These are phyloP conservation scores for Pseudomyrmex gracilis DNA, from an alignment of 1,140 invertebrate genomes.

Conservation along the genomic window DNA sequence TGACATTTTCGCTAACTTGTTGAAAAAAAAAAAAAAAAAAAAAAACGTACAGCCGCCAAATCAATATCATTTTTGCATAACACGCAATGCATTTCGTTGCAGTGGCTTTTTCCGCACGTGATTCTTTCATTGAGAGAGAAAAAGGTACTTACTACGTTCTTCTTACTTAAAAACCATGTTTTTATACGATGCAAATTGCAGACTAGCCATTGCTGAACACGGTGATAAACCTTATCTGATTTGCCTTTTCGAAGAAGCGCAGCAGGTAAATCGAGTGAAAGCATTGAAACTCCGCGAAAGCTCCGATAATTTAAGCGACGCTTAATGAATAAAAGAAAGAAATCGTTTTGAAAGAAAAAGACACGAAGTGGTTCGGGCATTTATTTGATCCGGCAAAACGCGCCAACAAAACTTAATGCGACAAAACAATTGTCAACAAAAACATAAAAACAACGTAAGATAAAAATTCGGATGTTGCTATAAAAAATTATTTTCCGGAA, in stretches of 20 bases:
- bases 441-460: too few relatives aligned
- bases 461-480: not conserved
- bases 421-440: not conserved
- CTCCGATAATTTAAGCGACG: conserved; percentile 50
- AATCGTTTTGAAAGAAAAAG: conserved; percentile 6
- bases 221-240: conserved; percentile 13
- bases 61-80: not conserved
- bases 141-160: not conserved
- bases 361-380: not conserved
- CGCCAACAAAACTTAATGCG: conserved; percentile 15
- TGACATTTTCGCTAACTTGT: conserved; percentile 7
- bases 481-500: not conserved
- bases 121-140: not conserved
- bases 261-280: conserved; percentile 41
- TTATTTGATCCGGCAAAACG: conserved; percentile 28
- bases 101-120: not conserved
- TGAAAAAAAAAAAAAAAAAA: not conserved
- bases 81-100: not conserved
- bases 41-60: not conserved
- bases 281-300: conserved; percentile 32
- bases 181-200: conserved; percentile 13
- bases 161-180: conserved; percentile 33
- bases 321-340: conserved; percentile 58
- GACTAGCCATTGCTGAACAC: conserved; percentile 24
- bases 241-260: conserved; percentile 41